phyloP scores from a whole-genome alignment of 2,888 invertebrate genomes.

The Pseudeuparius sepicola region DNA sequence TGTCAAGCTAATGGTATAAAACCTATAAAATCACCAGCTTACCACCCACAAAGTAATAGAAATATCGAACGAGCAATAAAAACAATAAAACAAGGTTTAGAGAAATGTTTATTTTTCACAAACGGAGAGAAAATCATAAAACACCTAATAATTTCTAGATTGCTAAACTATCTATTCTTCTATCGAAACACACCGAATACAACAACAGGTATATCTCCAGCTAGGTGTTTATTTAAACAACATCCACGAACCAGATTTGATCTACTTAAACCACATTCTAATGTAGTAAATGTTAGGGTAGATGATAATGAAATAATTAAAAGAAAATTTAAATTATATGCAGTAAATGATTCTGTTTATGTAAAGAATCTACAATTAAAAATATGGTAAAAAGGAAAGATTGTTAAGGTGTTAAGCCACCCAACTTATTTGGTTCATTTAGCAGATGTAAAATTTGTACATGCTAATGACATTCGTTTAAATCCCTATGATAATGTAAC shows the following conservation, averaged over 20 bases:
- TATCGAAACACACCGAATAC: too few species aligned
- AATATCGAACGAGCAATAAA: too few species aligned
- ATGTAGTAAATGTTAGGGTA: neutral
- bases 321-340: neutral
- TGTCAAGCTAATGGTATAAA: too few species aligned
- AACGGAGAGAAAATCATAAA: too few species aligned
- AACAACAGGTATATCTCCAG: neutral
- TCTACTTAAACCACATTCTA: neutral
- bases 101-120: too few species aligned
- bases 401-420: neutral
- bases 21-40: too few species aligned
- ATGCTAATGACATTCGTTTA: conserved; percentile 3
- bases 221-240: neutral
- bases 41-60: too few species aligned
- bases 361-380: neutral
- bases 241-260: conserved; percentile 1
- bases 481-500: neutral
- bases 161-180: too few species aligned
- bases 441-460: neutral
- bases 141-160: too few species aligned
- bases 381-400: neutral
- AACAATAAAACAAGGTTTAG: too few species aligned
- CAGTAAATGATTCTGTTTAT: neutral
- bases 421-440: neutral
- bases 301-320: neutral